A percentile compares a stretch with the other conserved stretches of the same genome.
phyloP scores from a whole-genome alignment of 2,888 invertebrate genomes.

The Rhagonycha fulva region DNA sequence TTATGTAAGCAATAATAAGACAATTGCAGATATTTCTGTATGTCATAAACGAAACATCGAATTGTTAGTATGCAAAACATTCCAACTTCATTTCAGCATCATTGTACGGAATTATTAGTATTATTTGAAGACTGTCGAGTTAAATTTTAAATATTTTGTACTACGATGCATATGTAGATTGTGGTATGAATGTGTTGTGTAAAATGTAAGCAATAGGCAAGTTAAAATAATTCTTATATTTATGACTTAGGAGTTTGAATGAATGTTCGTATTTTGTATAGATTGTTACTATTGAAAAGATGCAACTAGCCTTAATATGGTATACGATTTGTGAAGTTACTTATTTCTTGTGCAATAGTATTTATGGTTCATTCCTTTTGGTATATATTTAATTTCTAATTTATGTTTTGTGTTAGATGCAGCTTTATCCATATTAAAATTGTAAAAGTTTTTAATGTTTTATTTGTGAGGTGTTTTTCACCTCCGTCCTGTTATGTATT shows the following conservation, averaged over 20 bases:
- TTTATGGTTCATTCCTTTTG: conserved; percentile 40
- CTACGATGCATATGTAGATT: conserved; percentile 34
- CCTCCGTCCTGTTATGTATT: background rate
- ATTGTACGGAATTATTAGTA: conserved; percentile 29
- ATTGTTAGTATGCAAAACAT: conserved; percentile 24
- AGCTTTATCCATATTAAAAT: conserved; percentile 50
- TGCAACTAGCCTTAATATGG: conserved; percentile 49
- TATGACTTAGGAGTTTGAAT: conserved; percentile 32
- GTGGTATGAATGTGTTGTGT: conserved; percentile 32
- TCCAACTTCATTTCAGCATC: conserved; percentile 32
- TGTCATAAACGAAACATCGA: conserved; percentile 3
- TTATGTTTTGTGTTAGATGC: conserved; percentile 46
- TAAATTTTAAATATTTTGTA: conserved; percentile 26
- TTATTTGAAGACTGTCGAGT: conserved; percentile 29
- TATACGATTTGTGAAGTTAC: conserved; percentile 53
- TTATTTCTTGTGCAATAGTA: conserved; percentile 52
- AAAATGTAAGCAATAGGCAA: conserved; percentile 44
- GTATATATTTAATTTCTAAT: conserved; percentile 47
- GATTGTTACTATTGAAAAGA: conserved; percentile 22
- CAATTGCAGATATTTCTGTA: background rate
- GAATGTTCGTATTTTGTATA: conserved; percentile 28
- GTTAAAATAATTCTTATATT: conserved; percentile 35
- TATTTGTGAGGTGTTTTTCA: background rate
- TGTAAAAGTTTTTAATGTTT: background rate
- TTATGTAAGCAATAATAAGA: conserved; percentile 54